Evolutionary conservation across 2,113 vertebrate genomes (phyloP), one percentile per base, ranked within the genome.

Genomic region (Todiramphus saurophagus): DNA sequence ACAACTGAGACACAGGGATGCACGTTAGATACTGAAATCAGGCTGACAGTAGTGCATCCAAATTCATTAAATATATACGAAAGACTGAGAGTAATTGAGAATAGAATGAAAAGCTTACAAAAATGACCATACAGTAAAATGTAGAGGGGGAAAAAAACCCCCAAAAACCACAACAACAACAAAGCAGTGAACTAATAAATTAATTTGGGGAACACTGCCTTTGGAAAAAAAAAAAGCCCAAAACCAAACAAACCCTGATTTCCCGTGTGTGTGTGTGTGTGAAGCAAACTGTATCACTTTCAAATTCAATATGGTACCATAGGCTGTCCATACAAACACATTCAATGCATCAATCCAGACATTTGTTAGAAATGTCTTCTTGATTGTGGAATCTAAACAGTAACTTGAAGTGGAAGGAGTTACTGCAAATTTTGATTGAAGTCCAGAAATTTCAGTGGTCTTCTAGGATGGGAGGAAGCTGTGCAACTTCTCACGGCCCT

Each of bases 401-500:
- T 75, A 9, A 56, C 53, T 67, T 72, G 35, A 33, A 78, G 30
- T 11, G 43, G 17, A 37, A 69, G 31, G 16, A 87, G 25, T 33
- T 16, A 11, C 23, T 8, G 6, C 28, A 35, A 35, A 24, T 68
- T 78, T 13, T 87, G 35, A 24, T 30, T 50, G 27, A 81, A 72
- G 33, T 31, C 43, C 4, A 48, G 13, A 87, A 44, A 56, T 21
- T 19, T 76, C 86, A 79, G 48, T 46, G 24, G 12, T 31, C 62
- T 44, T 46, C 35, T 4, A 73, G 59, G 69, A 64, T 2, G 39
- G 30, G 66, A 90, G 35, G 62, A 90, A 84, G 66, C 80, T 35
- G 41, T 21, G 31, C 68, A 63, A 35, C 68, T 95, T 97, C 95
- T 73, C 96, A 95, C 1, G 48, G 72, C 76, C 94, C 81, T 83